phyloP scores from a whole-genome alignment of 1,140 invertebrate species.

The Drosophila nigromelanica region DNA sequence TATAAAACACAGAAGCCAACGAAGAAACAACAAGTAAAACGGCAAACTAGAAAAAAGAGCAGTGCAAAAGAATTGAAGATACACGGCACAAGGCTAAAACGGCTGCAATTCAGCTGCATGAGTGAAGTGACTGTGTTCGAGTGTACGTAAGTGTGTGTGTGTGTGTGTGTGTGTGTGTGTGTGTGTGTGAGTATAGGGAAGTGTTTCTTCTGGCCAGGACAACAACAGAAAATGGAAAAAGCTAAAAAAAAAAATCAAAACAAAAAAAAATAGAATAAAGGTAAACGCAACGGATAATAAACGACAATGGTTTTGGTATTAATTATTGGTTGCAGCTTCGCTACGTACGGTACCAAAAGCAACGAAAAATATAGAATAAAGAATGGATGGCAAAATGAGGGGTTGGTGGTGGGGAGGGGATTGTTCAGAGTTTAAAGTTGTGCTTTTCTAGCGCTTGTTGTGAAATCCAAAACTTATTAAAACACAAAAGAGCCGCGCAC shows the following conservation, averaged over 20 bases:
- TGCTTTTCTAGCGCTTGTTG: conserved; percentile 48
- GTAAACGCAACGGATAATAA: conserved; percentile 56
- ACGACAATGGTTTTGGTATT: conserved; percentile 67
- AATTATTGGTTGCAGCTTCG: conserved; percentile 73
- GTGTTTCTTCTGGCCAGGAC: background rate
- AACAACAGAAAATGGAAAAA: conserved; percentile 35
- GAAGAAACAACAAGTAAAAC: conserved; percentile 62
- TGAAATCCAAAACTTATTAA: conserved; percentile 75
- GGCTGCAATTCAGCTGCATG: conserved; percentile 59
- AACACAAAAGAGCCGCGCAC: conserved; percentile 60
- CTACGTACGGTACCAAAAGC: conserved; percentile 39
- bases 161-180: conserved; percentile 14
- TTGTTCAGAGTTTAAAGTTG: conserved; percentile 53
- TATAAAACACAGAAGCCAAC: conserved; percentile 40
- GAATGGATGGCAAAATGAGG: conserved; percentile 38
- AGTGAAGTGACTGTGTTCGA: conserved; percentile 20
- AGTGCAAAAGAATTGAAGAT: conserved; percentile 58
- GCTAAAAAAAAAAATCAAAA: conserved; percentile 13
- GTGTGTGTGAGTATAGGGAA: conserved; percentile 15
- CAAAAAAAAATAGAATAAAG: conserved; percentile 12
- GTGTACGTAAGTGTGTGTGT: conserved; percentile 20
- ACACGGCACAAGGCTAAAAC: conserved; percentile 67
- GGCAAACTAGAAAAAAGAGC: conserved; percentile 44
- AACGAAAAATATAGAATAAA: conserved; percentile 21
- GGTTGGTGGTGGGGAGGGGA: conserved; percentile 23